phyloP scores from a whole-genome alignment of 2,797 vertebrate genomes.

The Danio aesculapii region DNA sequence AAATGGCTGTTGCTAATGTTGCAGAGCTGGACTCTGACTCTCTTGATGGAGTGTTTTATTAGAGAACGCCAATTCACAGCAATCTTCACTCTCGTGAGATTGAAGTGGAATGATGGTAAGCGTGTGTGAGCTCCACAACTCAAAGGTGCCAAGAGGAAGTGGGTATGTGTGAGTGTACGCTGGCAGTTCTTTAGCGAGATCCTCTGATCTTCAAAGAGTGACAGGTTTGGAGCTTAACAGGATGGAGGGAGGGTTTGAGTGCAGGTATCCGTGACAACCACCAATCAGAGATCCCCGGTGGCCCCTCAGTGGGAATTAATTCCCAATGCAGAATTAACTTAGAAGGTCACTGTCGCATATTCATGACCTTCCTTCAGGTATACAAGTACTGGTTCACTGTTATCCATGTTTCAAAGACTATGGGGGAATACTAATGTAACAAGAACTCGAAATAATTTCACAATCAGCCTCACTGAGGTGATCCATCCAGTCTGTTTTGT shows the following conservation, averaged over 20 bases:
- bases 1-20: not conserved
- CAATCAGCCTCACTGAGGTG: not conserved
- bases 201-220: conserved; percentile 47
- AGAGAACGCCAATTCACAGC: conserved; percentile 5
- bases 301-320: conserved; percentile 30
- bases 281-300: conserved; percentile 37
- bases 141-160: conserved; percentile 1
- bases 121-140: not conserved
- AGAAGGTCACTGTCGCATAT: conserved; percentile 24
- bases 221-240: conserved; percentile 39
- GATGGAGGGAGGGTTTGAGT: conserved; percentile 32
- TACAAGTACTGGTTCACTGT: not conserved
- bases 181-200: conserved; percentile 34
- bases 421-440: conserved; percentile 8
- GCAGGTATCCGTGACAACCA: conserved; percentile 49
- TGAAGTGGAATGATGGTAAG: not conserved
- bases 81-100: not conserved
- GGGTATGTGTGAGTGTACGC: not conserved
- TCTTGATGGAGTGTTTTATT: not conserved
- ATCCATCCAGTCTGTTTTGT: not conserved
- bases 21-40: not conserved
- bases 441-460: not conserved
- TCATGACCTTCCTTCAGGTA: conserved; percentile 18
- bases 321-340: conserved; percentile 32
- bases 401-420: conserved; percentile 10